Base-by-base conservation (phyloP, 2,113 vertebrate genomes). In the Sylvietta virens region DNA sequence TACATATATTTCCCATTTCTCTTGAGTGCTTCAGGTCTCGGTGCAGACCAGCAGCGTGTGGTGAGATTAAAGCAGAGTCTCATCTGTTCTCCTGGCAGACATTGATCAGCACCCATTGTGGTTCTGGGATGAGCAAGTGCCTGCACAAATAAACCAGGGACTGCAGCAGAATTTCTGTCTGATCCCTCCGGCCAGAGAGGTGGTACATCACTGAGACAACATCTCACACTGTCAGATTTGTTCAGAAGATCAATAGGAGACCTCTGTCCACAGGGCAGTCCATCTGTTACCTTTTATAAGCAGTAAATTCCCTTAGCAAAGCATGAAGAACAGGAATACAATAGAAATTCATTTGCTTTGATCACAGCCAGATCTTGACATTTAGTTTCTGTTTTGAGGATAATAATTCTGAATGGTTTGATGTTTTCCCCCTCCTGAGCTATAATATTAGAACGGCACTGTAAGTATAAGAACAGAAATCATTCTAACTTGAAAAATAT, bases 221-320 rank as follows among this genome's bases (percentile, higher is more conserved):
- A 88, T 47, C 51, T 95, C 64, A 56, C 54, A 40, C 39, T 44
- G 47, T n/a, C 74, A 67, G 39, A 40, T 88, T 80, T 94, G 24
- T 44, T 81, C 81, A 62, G 60, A 80, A 73, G 85, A 95, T 96
- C 87, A 90, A 64, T 57, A 51, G 51, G 81, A 84, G 45, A 39
- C n/a, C 33, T 69, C 53, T 90, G 33, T 62, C 86, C 81, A 56
- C 47, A 37, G 40, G 50, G 18, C 35, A 89, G 78, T 83, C 79
- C 83, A 64, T 91, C 65, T 86, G 51, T 66, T 88, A 86, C 79
- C 47, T 88, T 88, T 81, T 56, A 70, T 37, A 70, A 85, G 50
- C 54, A 61, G 47, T 16, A 90, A 88, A 94, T 94, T 92, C 79
- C 85, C 71, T 77, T 86, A 86, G 88, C 9, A 91, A 94, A 58